Percentiles rank a stretch among this genome's conserved stretches.
These are phyloP conservation scores for Glomeris maerens DNA, from an alignment of 1,140 invertebrate species.

Conservation along the genomic window DNA sequence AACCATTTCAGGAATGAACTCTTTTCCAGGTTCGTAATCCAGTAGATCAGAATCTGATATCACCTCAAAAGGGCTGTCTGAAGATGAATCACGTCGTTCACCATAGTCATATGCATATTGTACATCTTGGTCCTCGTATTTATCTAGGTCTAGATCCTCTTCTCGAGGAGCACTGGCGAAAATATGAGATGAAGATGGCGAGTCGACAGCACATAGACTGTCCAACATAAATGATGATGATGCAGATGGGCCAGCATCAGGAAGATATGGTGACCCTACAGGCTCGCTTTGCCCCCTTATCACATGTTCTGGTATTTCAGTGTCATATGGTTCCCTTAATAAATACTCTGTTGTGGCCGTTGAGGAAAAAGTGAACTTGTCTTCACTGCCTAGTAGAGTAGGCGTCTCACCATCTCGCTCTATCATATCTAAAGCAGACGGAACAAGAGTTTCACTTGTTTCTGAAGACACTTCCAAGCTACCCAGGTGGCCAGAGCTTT, in stretches of 20 bases:
- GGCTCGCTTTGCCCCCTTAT: constrained; percentile 28
- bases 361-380: constrained; percentile 22
- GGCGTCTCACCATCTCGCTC: constrained; percentile 24
- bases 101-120: no score
- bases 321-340: constrained; percentile 40
- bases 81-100: no score
- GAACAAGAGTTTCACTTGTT: constrained; percentile 73
- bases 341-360: constrained; percentile 18
- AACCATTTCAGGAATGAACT: no score
- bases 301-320: constrained; percentile 31
- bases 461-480: constrained; percentile 73
- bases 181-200: no score
- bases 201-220: no score
- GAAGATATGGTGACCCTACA: no score
- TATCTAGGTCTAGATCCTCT: background rate
- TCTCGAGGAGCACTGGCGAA: no score
- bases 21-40: no score
- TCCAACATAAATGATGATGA: no score
- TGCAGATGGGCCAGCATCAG: no score
- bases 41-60: constrained; percentile 29
- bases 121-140: constrained; percentile 18
- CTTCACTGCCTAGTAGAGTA: constrained; percentile 25
- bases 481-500: constrained; percentile 70
- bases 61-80: constrained; percentile 31
- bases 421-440: constrained; percentile 46